phyloP scores from a whole-genome alignment of 2,113 vertebrate species.

The Donacobius atricapilla region DNA sequence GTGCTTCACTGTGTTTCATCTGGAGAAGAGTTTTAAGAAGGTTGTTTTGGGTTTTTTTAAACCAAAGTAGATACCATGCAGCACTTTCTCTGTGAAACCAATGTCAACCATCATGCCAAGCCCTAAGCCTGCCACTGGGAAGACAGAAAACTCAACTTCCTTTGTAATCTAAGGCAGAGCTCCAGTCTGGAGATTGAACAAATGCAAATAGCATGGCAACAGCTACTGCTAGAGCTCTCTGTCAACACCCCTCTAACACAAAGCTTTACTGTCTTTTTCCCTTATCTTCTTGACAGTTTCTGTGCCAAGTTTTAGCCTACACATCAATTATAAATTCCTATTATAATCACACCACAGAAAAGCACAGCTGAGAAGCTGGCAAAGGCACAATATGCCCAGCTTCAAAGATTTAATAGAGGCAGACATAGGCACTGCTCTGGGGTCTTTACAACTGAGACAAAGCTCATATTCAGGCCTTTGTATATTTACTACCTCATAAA shows the following conservation, averaged over 20 bases:
- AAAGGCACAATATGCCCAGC: not conserved
- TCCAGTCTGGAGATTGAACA: not conserved
- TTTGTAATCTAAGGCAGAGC: not conserved
- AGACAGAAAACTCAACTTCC: not conserved
- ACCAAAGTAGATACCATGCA: not conserved
- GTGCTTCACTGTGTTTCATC: not conserved
- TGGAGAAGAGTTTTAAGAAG: not conserved
- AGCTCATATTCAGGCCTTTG: not conserved
- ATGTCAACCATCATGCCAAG: not conserved
- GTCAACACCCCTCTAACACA: not conserved
- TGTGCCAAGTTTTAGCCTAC: slow-evolving; percentile 48
- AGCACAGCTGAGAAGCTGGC: not conserved
- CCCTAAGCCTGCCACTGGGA: not conserved
- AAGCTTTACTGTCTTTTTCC: slow-evolving; percentile 30
- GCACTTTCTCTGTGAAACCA: not conserved
- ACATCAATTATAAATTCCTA: slow-evolving; percentile 34
- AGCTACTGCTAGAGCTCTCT: not conserved
- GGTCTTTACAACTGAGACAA: not conserved
- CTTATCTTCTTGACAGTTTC: slow-evolving; percentile 8
- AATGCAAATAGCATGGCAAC: slow-evolving; percentile 14
- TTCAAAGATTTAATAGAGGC: not conserved
- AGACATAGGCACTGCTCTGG: not conserved
- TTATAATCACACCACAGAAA: not conserved
- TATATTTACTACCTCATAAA: not conserved
- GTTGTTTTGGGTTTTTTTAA: not conserved